Evolutionary conservation across 2,113 vertebrate genomes (phyloP).

Genomic region (Stegostoma tigrinum): DNA sequence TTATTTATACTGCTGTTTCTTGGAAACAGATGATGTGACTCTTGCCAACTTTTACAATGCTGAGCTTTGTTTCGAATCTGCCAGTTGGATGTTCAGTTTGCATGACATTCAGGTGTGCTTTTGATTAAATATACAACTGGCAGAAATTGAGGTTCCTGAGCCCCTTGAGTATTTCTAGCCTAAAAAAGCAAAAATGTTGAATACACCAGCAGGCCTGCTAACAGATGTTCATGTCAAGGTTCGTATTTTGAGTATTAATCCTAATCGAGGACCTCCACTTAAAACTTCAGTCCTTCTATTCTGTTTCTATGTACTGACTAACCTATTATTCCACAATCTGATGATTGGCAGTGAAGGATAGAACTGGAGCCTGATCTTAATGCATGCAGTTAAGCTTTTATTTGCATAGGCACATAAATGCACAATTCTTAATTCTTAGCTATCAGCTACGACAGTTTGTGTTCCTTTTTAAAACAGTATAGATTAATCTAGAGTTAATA

Average conservation of each 20-base stretch:
- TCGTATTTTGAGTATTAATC: background rate
- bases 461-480: background rate
- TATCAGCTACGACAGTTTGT: background rate
- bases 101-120: background rate
- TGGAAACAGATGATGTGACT: background rate
- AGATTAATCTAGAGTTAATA: too few species aligned
- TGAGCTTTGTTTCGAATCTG: background rate
- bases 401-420: background rate
- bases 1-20: background rate
- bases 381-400: background rate
- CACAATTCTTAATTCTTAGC: background rate
- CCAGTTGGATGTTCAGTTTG: background rate
- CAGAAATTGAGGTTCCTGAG: background rate
- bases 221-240: background rate
- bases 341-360: background rate
- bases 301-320: background rate
- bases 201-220: background rate
- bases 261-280: background rate
- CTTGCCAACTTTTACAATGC: background rate
- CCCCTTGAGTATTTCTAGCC: background rate
- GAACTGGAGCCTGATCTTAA: background rate
- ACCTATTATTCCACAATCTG: background rate
- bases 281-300: background rate
- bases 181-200: background rate
- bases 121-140: conserved; percentile 24